phyloP scores from a whole-genome alignment of 2,888 invertebrate genomes.

The Mesorhabditis sp. region DNA sequence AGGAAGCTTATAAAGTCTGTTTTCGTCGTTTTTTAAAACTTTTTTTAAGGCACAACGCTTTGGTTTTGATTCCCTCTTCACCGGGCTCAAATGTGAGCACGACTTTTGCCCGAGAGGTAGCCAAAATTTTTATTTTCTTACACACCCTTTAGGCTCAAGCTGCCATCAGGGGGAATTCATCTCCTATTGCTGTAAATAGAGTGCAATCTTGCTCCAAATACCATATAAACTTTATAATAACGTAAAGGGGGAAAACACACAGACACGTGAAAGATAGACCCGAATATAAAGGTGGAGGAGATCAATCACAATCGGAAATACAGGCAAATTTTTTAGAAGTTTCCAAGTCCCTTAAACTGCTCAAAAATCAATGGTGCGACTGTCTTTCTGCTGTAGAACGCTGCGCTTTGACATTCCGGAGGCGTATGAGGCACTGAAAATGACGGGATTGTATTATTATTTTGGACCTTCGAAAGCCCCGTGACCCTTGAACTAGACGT shows the following conservation, averaged over 20 bases:
- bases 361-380: neutral
- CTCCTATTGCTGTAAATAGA: slow-evolving; percentile 5
- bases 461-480: too few relatives aligned
- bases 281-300: too few relatives aligned
- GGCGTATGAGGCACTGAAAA: neutral
- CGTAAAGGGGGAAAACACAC: neutral
- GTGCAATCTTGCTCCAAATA: neutral
- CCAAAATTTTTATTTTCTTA: neutral
- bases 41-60: neutral
- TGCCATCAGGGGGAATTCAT: neutral
- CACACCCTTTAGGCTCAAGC: neutral
- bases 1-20: neutral
- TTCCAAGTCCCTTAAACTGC: neutral
- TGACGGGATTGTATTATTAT: neutral
- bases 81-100: neutral
- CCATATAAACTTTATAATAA: neutral
- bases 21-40: neutral
- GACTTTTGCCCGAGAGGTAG: slow-evolving; percentile 5
- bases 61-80: neutral
- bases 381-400: slow-evolving; percentile 1
- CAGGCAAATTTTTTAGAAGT: too few relatives aligned
- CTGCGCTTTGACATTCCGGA: neutral
- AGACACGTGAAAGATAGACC: neutral
- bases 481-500: too few relatives aligned
- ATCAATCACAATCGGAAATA: too few relatives aligned